phyloP scores from a whole-genome alignment of 2,888 invertebrate species.

The Cactoblastis cactorum region DNA sequence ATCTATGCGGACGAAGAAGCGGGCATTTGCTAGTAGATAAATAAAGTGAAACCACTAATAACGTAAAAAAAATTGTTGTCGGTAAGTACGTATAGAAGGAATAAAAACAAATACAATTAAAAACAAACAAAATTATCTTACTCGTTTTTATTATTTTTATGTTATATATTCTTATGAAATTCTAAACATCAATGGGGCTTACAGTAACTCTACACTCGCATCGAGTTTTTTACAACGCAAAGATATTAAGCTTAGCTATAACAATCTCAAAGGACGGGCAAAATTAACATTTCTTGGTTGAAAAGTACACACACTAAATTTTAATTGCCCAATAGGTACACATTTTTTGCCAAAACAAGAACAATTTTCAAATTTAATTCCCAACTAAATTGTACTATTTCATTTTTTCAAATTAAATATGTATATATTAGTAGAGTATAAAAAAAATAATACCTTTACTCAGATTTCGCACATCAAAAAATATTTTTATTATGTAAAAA shows the following conservation, averaged over 20 bases:
- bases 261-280: conserved; percentile 1
- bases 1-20: too few species aligned
- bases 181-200: conserved; percentile 28
- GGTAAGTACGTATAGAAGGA: not conserved
- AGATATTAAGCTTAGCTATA: conserved; percentile 10
- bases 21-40: too few species aligned
- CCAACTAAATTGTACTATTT: too few species aligned
- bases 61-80: too few species aligned
- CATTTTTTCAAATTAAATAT: too few species aligned
- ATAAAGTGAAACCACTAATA: too few species aligned
- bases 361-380: too few species aligned
- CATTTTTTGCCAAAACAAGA: not conserved
- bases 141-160: conserved; percentile 22
- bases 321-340: conserved; percentile 1
- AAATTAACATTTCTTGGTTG: conserved; percentile 4
- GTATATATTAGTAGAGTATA: too few species aligned
- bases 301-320: too few species aligned
- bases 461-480: too few species aligned
- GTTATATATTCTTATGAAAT: conserved; percentile 30
- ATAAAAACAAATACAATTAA: not conserved
- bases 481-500: too few species aligned
- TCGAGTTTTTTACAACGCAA: conserved; percentile 21
- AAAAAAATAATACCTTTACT: too few species aligned
- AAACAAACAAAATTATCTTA: conserved; percentile 13
- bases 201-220: conserved; percentile 22